Evolutionary conservation across 2,113 vertebrate genomes (phyloP).

Genomic region (Cyrtonyx montezumae): DNA sequence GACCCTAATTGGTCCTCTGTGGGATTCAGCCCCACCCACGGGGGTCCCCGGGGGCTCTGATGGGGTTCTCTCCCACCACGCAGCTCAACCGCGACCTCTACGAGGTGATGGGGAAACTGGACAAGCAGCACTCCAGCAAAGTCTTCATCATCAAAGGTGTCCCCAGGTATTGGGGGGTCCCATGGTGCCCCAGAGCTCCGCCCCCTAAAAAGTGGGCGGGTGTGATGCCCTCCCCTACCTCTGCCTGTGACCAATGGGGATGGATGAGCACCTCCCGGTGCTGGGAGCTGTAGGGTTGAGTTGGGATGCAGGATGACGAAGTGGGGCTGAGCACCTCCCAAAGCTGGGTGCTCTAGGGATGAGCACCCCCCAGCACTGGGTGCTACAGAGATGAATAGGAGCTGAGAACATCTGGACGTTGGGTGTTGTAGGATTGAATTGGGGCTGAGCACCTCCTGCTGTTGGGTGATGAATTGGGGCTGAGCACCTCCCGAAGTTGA

Average conservation of each 20-base stretch:
- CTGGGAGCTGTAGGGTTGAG: too few relatives aligned
- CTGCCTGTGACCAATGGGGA: not conserved
- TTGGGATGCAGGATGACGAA: too few relatives aligned
- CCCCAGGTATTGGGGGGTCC: constrained; percentile 73
- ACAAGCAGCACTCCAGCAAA: constrained; percentile 90
- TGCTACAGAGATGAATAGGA: too few relatives aligned
- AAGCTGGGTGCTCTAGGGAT: too few relatives aligned
- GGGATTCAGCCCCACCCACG: not conserved
- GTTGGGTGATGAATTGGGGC: too few relatives aligned
- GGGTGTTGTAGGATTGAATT: too few relatives aligned
- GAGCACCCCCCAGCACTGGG: too few relatives aligned
- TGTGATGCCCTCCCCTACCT: not conserved
- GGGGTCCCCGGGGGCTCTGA: not conserved
- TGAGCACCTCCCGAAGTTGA: too few relatives aligned
- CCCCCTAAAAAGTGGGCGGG: accelerated
- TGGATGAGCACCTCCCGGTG: accelerated
- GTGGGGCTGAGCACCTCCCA: too few relatives aligned
- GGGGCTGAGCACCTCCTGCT: too few relatives aligned
- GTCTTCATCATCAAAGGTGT: constrained; percentile 87
- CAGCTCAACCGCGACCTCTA: constrained; percentile 90
- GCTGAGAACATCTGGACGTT: accelerated
- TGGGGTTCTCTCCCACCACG: not conserved
- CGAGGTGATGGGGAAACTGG: constrained; percentile 89
- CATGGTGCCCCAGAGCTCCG: accelerated
- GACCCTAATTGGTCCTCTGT: not conserved